Evolutionary conservation across 2,888 invertebrate genomes (phyloP).

Genomic region (Drosophila tanythrix): DNA sequence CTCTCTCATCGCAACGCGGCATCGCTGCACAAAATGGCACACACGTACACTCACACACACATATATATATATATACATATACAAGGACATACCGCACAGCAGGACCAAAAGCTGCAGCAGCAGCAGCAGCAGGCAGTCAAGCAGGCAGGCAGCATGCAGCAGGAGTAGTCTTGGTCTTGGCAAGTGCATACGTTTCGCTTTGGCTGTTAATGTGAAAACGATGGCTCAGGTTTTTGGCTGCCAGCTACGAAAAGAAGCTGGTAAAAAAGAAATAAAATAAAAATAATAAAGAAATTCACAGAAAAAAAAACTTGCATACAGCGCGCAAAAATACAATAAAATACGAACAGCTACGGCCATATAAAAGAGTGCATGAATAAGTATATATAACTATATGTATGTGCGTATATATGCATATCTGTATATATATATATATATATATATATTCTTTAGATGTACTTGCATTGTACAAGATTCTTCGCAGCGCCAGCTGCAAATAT

Average conservation of each 20-base stretch:
- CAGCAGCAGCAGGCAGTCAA: background rate
- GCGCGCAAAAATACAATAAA: conserved; percentile 59
- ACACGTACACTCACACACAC: conserved; percentile 2
- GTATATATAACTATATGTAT: conserved; percentile 21
- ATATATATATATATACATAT: background rate
- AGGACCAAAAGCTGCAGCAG: background rate
- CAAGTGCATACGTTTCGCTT: conserved; percentile 80
- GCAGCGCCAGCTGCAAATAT: conserved; percentile 77
- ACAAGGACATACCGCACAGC: conserved; percentile 55
- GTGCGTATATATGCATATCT: conserved; percentile 13
- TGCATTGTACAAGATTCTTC: conserved; percentile 69
- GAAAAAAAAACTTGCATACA: conserved; percentile 56
- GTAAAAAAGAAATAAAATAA: conserved; percentile 36
- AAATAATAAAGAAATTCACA: conserved; percentile 45
- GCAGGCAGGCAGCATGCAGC: background rate
- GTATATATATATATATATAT: conserved; percentile 12
- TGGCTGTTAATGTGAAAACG: conserved; percentile 81
- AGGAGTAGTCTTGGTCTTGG: conserved; percentile 56
- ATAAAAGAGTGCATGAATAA: conserved; percentile 34
- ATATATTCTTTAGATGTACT: conserved; percentile 37
- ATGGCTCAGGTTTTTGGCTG: conserved; percentile 77
- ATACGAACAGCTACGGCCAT: conserved; percentile 39
- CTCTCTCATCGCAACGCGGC: conserved; percentile 37
- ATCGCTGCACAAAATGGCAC: conserved; percentile 23
- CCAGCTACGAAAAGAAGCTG: conserved; percentile 48